Conservation (phyloP, 2,888 invertebrate genomes). For the Meganola albula region DNA sequence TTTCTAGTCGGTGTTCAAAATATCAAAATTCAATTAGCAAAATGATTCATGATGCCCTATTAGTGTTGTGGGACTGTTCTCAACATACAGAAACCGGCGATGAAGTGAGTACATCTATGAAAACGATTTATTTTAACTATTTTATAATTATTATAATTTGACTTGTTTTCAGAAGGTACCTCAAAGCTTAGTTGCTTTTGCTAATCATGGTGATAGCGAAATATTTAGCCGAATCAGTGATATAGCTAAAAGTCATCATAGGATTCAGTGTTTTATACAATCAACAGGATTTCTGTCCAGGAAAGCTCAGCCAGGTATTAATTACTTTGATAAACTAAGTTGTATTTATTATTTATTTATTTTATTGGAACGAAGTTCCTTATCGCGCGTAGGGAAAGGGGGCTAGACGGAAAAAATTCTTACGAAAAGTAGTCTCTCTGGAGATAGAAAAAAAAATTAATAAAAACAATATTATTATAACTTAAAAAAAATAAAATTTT, state of each 20-base stretch:
- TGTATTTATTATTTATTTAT: no score
- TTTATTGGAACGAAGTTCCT: no score
- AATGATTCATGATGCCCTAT: conserved; percentile 83
- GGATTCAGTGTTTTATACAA: conserved; percentile 80
- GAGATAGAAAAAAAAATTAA: no score
- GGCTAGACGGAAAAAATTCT: no score
- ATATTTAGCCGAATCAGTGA: conserved; percentile 79
- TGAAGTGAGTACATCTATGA: no score
- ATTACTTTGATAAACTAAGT: no score
- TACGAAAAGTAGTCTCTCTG: no score
- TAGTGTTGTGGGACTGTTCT: conserved; percentile 81
- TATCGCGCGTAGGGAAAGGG: no score
- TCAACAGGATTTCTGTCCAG: conserved; percentile 63
- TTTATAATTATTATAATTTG: background rate
- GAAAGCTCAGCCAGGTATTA: conserved; percentile 74
- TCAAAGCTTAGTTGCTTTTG: conserved; percentile 66
- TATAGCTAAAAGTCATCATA: conserved; percentile 80
- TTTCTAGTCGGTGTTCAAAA: background rate
- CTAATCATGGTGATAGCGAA: conserved; percentile 82
- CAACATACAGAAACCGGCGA: conserved; percentile 33
- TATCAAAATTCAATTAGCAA: conserved; percentile 16
- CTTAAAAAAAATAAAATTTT: no score
- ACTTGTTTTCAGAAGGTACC: conserved; percentile 39
- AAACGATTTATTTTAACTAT: no score
- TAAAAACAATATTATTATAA: no score